Evolutionary conservation across 1,140 invertebrate genomes (phyloP).

Genomic region (Heliconius eleuchia): DNA sequence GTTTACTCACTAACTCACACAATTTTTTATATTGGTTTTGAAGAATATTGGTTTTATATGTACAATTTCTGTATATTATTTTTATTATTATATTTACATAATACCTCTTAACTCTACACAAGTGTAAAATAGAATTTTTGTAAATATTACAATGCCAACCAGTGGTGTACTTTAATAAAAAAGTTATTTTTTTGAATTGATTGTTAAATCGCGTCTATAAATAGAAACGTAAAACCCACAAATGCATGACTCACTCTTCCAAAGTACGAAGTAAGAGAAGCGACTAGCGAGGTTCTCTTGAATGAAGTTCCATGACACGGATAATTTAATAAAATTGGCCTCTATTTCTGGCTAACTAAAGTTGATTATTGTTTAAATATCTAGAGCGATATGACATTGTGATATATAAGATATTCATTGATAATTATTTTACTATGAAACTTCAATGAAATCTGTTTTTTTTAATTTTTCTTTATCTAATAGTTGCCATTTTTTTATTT

Average conservation of each 20-base stretch:
- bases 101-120: too few relatives aligned
- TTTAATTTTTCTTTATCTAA: background rate
- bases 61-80: too few relatives aligned
- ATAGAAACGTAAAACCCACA: constrained; percentile 24
- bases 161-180: too few relatives aligned
- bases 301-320: background rate
- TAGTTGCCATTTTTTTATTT: background rate
- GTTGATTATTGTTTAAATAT: background rate
- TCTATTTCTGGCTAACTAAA: background rate
- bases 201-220: constrained; percentile 14
- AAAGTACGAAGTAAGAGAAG: background rate
- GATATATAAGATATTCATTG: background rate
- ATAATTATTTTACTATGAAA: background rate
- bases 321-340: background rate
- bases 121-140: too few relatives aligned
- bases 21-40: too few relatives aligned
- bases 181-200: too few relatives aligned
- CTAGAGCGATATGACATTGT: background rate
- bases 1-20: too few relatives aligned
- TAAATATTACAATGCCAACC: too few relatives aligned
- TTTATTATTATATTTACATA: too few relatives aligned
- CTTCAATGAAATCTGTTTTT: background rate
- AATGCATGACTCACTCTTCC: constrained; percentile 18
- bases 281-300: background rate
- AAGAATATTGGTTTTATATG: too few relatives aligned